phyloP scores from a whole-genome alignment of 2,888 invertebrate genomes.

The Leptinotarsa juncta region DNA sequence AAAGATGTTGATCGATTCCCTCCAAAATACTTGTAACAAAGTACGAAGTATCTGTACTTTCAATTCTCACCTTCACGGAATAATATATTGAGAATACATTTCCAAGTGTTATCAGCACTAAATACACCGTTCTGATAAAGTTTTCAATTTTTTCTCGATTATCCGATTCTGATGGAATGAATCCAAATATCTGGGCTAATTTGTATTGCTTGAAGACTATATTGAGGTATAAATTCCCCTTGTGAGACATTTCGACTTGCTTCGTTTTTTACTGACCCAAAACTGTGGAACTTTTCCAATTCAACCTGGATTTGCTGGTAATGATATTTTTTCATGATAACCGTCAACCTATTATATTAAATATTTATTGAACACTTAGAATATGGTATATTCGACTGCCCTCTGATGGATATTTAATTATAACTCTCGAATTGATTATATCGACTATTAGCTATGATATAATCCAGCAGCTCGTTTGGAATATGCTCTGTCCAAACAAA shows the following conservation, averaged over 20 bases:
- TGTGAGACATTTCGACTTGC: background rate
- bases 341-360: background rate
- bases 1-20: background rate
- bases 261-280: background rate
- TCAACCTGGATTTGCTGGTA: background rate
- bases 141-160: background rate
- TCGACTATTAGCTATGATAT: background rate
- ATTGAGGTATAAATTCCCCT: background rate
- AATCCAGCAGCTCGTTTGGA: no score
- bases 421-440: background rate
- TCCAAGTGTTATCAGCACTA: background rate
- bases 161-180: background rate
- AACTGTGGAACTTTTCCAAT: background rate
- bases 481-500: no score
- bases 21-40: background rate
- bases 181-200: background rate
- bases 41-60: background rate
- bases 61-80: background rate
- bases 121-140: background rate
- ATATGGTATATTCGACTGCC: background rate
- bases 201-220: background rate
- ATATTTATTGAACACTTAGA: background rate
- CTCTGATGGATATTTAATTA: background rate
- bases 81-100: background rate
- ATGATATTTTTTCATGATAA: background rate